A percentile compares a stretch with the other conserved stretches of the same genome.
Conservation (phyloP, 2,797 vertebrate species). For the Parauchenoglanis ngamensis region DNA sequence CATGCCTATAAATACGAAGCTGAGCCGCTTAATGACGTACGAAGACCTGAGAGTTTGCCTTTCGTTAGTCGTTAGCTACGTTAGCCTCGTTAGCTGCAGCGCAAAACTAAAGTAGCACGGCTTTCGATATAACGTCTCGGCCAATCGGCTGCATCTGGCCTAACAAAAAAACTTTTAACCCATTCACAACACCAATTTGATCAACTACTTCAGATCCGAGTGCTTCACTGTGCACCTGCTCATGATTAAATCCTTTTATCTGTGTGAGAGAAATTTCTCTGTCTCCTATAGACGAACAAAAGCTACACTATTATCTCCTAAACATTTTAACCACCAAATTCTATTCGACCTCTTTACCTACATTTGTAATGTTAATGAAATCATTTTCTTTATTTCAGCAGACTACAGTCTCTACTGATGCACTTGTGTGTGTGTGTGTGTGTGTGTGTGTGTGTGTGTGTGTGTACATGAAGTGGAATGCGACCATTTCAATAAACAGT, state of each 20-base stretch:
- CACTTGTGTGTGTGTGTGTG: neutral
- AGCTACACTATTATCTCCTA: constrained; percentile 30
- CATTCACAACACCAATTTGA: neutral
- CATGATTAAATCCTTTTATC: constrained; percentile 54
- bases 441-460: neutral
- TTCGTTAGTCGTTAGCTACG: neutral
- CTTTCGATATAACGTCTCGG: neutral
- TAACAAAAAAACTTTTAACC: neutral
- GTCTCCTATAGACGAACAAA: constrained; percentile 63
- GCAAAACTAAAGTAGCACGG: neutral
- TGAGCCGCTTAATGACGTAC: neutral
- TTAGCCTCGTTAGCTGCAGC: neutral
- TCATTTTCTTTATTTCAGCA: constrained; percentile 64
- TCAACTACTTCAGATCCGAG: neutral
- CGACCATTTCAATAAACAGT: constrained; percentile 59
- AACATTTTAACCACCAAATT: constrained; percentile 70
- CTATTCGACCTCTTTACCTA: constrained; percentile 77
- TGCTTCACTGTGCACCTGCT: constrained; percentile 10
- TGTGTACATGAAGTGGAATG: constrained; percentile 28
- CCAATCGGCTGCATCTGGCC: neutral
- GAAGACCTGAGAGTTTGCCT: neutral
- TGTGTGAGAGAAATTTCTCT: constrained; percentile 73
- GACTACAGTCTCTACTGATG: constrained; percentile 64
- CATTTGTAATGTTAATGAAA: constrained; percentile 83
- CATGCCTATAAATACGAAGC: neutral